Base-by-base conservation (phyloP, 2,888 invertebrate genomes). In the Prosapia bicincta region DNA sequence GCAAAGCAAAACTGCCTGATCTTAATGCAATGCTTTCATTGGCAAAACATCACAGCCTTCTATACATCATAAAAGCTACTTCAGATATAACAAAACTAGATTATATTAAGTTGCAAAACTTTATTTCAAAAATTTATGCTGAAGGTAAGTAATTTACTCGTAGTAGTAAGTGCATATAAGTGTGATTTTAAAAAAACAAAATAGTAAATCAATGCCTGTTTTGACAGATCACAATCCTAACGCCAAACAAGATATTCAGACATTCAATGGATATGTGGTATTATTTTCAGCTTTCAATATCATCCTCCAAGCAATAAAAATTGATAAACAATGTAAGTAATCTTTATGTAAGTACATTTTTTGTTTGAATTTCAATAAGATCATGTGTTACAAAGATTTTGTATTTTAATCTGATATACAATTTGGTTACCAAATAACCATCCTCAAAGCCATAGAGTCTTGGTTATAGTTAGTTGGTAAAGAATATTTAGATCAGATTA, bases 1-100 rank as follows among this genome's bases (percentile, higher is more conserved):
- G 69, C 1, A 28, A 26, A 24, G n/a, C 26, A 26, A 54, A 13
- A 5, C 68, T 74, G 5, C 74, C 74, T 15, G 69, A 69, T 25
- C 25, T 74, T 2, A 74, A 74, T 66, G 74, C 32, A 7, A 74
- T 74, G 74, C 30, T 74, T 20, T 74, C 74, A 24, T 25, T 74
- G 54, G 24, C 69, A 3, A 23, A 28, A 28, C 54, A 65, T 65
- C 74, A 74, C 43, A 74, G 74, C 30, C 7, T 65, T 6, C 69
- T 74, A 0, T 54, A 74, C 20, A 30, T 74, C 20, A 26, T 74
- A 26, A 69, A 74, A 69, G 26, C 69, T 10, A 74, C 74, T 15
- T 38, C 69, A 54, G 54, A 54, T 54, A 20, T 54, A 20, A 54
- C 54, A 20, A 54, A 54, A 54, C 54, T 54, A 9, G 54, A 54